Evolutionary conservation across 2,888 invertebrate genomes (phyloP), one percentile per base, ranked within the genome.

Genomic region (Cryptocephalus moraei): DNA sequence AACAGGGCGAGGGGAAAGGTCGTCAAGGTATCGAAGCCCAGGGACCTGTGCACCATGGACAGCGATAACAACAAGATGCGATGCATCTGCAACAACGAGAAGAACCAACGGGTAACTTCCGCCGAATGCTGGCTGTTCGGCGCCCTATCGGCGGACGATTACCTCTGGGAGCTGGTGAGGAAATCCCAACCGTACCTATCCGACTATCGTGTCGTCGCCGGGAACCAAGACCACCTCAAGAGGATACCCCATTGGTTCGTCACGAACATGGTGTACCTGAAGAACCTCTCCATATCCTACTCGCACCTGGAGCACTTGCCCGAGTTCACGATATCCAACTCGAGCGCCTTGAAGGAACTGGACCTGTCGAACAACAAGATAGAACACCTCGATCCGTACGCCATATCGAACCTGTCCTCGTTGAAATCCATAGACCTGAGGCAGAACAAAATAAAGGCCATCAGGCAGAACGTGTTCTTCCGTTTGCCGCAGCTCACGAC

Each of bases 81-180:
- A 59, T 86, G 86, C 68, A 78, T 81, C 64, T 86, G 86, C 63
- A 77, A 81, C 59, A 76, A 75, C 46, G 73, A 74, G 41, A 73
- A 74, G 47, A 72, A 55, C 33, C 61, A 74, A 48, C 73, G 78
- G 60, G 84, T 83, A 14, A 81, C 82, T 39, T 81, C 82, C 58
- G 85, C 84, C 41, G 85, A 84, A 68, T 91, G 90, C 66, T 81
- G 83, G 80, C 79, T 89, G 41, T 83, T 86, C 69, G 64, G 60
- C 10, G 81, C 81, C 39, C 76, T 84, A 62, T 76, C 79, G 8
- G 75, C 75, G 49, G 82, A 83, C 57, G 82, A 86, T 64, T 77
- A 79, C 52, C 56, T 84, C 59, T 89, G 89, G 88, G 78, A 78
- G 54, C 77, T 82, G 62, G 49, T 54, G 6, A 86, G 88, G 68